Evolutionary conservation across 2,797 vertebrate species (phyloP), one percentile per base, ranked within the genome.

Genomic region (Crypturellus tataupa): DNA sequence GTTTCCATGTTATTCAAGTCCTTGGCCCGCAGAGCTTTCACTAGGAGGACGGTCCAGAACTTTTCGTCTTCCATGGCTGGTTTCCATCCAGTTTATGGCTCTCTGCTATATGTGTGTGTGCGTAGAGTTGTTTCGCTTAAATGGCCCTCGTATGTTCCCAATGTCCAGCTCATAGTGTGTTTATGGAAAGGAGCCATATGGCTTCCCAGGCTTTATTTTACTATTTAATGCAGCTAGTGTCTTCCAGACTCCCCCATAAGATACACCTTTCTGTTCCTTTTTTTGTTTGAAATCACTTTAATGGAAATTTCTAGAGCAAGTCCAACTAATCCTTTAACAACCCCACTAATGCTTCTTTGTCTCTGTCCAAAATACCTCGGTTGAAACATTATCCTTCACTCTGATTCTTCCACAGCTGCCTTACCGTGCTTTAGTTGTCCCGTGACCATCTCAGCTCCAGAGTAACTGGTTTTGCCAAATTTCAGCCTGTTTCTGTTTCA

Each of bases 131-230:
- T 73, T 93, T 70, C 70, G 24, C 33, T 64, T 70, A 85, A 95
- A 96, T 78, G 4, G 3, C 76, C 96, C 44, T 92, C 94, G 75
- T 33, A 81, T 94, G 91, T 91, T 93, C 64, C 64, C 53, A 33
- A 72, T 2, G 6, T 80, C 94, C 85, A 92, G 60, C 35, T 93
- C 81, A 80, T 16, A 7, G 15, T 21, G 8, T 58, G 82, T 90
- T 96, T 92, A 73, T 77, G 84, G 81, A 90, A 87, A 89, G 64
- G 46, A 82, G 44, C 56, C 85, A 18, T 39, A 68, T 87, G 87
- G 33, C 56, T 92, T 92, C 63, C 81, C 80, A 73, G 70, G 59
- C 49, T 95, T 92, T 51, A 70, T 76, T 94, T 90, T 44, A 70
- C 13, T 17, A 67, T 37, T 81, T 77, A 88, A 59, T 20, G 20